Evolutionary conservation across 2,113 vertebrate species (phyloP).

Genomic region (Anoplopoma fimbria): DNA sequence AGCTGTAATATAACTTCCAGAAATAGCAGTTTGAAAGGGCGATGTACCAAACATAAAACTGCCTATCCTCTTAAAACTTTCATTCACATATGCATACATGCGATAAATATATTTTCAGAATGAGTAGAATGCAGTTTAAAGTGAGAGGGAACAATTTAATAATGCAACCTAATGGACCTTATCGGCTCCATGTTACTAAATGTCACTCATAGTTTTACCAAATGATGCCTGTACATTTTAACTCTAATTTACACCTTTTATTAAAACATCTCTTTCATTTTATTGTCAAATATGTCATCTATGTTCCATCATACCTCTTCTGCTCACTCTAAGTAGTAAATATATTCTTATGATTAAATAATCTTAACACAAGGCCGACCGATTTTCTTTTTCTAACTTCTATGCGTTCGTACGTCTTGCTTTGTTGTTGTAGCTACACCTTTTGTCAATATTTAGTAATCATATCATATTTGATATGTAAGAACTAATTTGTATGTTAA

Average conservation of each 20-base stretch:
- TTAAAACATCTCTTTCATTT: background rate
- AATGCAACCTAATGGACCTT: background rate
- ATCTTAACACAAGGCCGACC: no score
- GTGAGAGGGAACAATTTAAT: background rate
- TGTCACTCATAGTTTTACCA: background rate
- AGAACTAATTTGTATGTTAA: no score
- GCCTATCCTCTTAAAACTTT: background rate
- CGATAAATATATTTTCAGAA: background rate
- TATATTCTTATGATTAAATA: background rate
- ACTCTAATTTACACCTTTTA: background rate
- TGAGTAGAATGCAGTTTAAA: background rate
- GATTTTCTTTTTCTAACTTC: no score
- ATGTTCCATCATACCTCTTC: background rate
- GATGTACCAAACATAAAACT: background rate
- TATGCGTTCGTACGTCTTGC: no score
- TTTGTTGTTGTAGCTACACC: no score
- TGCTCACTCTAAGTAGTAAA: background rate
- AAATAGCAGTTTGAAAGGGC: background rate
- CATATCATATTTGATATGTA: no score
- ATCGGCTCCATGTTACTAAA: background rate
- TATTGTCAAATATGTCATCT: background rate
- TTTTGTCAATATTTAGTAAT: no score
- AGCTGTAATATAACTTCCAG: background rate
- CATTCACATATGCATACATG: no score
- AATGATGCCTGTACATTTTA: background rate